Conservation (phyloP, 2,888 invertebrate species). For the Amiota mariae region DNA sequence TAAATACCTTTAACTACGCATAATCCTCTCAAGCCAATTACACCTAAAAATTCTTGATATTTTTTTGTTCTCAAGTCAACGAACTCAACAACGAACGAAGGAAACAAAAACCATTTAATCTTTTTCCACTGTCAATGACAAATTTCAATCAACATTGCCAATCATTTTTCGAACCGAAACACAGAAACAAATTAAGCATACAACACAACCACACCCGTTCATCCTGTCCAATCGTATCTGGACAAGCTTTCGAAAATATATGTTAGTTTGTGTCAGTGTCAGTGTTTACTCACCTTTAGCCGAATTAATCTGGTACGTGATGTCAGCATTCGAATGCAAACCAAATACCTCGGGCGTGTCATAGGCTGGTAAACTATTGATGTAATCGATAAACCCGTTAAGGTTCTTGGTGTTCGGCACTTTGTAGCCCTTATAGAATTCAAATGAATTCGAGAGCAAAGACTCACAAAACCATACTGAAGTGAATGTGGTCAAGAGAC, state of each 20-base stretch:
- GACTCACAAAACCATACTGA: slow-evolving; percentile 96
- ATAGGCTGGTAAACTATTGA: slow-evolving; percentile 86
- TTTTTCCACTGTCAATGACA: neutral
- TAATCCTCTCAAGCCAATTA: no score
- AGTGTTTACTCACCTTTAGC: slow-evolving; percentile 80
- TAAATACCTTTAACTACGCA: no score
- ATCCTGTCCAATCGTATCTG: neutral
- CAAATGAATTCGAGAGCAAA: slow-evolving; percentile 88
- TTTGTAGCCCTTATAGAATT: slow-evolving; percentile 94
- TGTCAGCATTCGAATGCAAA: slow-evolving; percentile 96
- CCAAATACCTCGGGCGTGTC: slow-evolving; percentile 98
- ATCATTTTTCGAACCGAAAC: slow-evolving; percentile 22
- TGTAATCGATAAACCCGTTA: slow-evolving; percentile 88
- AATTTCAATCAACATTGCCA: slow-evolving; percentile 40
- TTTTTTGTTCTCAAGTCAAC: no score
- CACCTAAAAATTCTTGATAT: no score
- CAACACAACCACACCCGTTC: neutral
- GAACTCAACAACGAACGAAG: neutral
- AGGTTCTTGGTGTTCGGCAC: slow-evolving; percentile 89
- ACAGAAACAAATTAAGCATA: slow-evolving; percentile 23
- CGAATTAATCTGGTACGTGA: slow-evolving; percentile 97
- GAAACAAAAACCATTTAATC: neutral
- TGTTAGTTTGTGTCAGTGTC: neutral
- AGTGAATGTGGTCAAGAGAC: slow-evolving; percentile 92
- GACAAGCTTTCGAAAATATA: neutral